Evolutionary conservation across 2,113 vertebrate genomes (phyloP), one percentile per base, ranked within the genome.

Genomic region (Coturnix japonica): DNA sequence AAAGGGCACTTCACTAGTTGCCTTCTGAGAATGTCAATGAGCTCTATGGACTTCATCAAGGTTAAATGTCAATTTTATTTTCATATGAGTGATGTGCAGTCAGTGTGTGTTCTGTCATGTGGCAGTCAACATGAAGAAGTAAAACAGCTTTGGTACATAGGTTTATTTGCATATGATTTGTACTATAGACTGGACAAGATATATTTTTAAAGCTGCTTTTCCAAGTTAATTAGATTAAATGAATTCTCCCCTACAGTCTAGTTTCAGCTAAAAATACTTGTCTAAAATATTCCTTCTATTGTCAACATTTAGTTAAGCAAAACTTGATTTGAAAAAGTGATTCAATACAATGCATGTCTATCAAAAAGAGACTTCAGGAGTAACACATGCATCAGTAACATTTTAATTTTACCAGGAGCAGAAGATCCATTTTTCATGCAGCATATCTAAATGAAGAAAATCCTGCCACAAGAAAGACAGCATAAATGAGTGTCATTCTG

Each of bases 361-460:
- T 96, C 82, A 92, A 67, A 91, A 96, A 78, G 44, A 86, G 85
- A 74, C 79, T 81, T 75, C 49, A 90, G 72, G 85, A 95, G 93
- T 95, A 95, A 92, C 88, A 59, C 79, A 87, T 82, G 82, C 87
- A 86, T 94, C 82, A 64, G 82, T 95, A 81, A 59, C 56, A 59
- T 83, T 93, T 90, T 90, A 79, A 95, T 92, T 94, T 94, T 86
- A 84, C 85, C 64, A 35, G 70, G 49, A 94, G 73, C 91, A 66
- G 69, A 67, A 78, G 75, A 65, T 88, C 49, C 95, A n/a, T 93
- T 87, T 94, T 81, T 93, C 70, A 65, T 91, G 66, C 44, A 84
- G 53, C 14, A 5, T 91, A 90, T 85, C 86, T 71, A 94, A 90
- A 90, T 85, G 79, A 94, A 76, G 74, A 84, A 85, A 49, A 23